phyloP scores from a whole-genome alignment of 2,888 invertebrate genomes.

The Nomada ruficornis region DNA sequence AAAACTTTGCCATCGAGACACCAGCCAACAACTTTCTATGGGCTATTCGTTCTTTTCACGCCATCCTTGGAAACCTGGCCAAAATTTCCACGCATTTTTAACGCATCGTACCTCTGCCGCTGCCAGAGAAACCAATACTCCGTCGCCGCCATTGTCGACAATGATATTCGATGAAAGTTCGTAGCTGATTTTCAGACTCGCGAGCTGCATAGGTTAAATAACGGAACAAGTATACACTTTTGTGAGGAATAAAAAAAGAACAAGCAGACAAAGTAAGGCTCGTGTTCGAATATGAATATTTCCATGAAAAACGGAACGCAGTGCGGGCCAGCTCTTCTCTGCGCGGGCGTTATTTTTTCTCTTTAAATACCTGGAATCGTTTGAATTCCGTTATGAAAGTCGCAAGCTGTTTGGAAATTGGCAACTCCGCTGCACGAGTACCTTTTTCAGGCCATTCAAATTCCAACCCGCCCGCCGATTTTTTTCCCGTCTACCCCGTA shows the following conservation, averaged over 20 bases:
- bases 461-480: neutral
- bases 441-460: neutral
- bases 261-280: neutral
- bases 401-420: neutral
- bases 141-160: neutral
- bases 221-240: neutral
- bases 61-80: conserved; percentile 9
- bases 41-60: conserved; percentile 47
- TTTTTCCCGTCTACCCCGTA: neutral
- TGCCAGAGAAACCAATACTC: neutral
- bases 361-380: conserved; percentile 6
- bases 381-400: neutral
- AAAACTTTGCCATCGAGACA: conserved; percentile 47
- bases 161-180: neutral
- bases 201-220: neutral
- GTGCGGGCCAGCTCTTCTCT: neutral
- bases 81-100: conserved; percentile 33
- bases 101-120: neutral
- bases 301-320: neutral
- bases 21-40: conserved; percentile 34
- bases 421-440: neutral
- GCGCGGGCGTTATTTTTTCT: neutral
- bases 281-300: neutral
- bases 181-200: neutral
- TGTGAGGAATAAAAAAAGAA: no score